Percentiles rank a stretch among this genome's conserved stretches.
Conservation (phyloP, 2,888 invertebrate genomes). For the Mechanitis mazaeus region DNA sequence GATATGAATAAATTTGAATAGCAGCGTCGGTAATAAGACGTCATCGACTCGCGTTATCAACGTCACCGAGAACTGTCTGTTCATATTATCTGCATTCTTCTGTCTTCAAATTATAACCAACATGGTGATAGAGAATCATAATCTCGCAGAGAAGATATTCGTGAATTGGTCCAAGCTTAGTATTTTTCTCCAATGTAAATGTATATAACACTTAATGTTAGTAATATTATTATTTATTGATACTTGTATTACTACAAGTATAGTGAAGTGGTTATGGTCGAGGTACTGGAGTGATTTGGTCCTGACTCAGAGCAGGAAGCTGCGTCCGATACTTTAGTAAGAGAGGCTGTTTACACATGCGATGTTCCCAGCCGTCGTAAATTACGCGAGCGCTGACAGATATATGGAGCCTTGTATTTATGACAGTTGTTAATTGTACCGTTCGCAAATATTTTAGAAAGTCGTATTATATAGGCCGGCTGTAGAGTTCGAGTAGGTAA, state of each 20-base stretch:
- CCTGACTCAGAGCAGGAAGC: constrained; percentile 30
- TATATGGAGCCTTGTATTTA: constrained; percentile 67
- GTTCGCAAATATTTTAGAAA: constrained; percentile 33
- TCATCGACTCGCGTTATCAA: constrained; percentile 36
- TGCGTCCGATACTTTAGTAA: constrained; percentile 33
- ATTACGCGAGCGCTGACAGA: constrained; percentile 66
- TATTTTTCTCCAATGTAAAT: too few species aligned
- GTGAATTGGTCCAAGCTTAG: not conserved
- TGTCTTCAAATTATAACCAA: too few species aligned
- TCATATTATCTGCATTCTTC: too few species aligned
- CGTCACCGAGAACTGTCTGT: constrained; percentile 32
- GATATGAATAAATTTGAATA: constrained; percentile 62
- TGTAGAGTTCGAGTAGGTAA: not conserved
- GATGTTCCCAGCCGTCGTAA: constrained; percentile 60
- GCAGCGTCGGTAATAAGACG: constrained; percentile 44
- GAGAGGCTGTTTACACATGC: constrained; percentile 58
- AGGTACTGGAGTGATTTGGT: not conserved
- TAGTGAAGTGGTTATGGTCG: too few species aligned
- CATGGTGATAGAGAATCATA: not conserved
- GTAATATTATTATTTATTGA: too few species aligned
- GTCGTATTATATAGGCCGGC: constrained; percentile 2
- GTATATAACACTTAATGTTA: too few species aligned
- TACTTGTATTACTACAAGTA: too few species aligned
- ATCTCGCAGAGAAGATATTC: constrained; percentile 4
- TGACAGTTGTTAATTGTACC: constrained; percentile 51